Conservation (phyloP, 2,888 invertebrate genomes). For the Tenthredo distinguenda region DNA sequence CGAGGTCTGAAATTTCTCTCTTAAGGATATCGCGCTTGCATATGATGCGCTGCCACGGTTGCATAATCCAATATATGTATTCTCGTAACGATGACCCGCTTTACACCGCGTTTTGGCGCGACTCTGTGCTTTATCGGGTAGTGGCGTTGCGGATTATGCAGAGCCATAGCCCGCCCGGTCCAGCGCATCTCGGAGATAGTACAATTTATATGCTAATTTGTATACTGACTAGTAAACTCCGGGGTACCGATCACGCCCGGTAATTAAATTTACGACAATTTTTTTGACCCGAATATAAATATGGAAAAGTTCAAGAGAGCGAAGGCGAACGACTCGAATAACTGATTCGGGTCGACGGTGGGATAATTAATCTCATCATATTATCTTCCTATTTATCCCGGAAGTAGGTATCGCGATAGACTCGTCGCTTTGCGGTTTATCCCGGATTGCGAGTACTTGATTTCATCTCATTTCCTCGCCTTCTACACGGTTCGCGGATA, state of each 20-base stretch:
- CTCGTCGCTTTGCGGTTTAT: neutral
- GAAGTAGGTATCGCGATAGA: neutral
- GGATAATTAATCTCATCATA: neutral
- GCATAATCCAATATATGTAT: slow-evolving; percentile 20
- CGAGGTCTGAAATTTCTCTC: neutral
- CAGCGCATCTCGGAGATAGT: slow-evolving; percentile 64
- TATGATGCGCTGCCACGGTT: slow-evolving; percentile 62
- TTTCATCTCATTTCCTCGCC: neutral
- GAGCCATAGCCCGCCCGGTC: slow-evolving; percentile 63
- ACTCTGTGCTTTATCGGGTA: slow-evolving; percentile 41
- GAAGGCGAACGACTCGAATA: neutral
- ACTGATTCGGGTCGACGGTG: neutral
- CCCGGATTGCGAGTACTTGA: neutral
- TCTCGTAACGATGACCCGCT: neutral
- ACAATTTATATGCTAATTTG: slow-evolving; percentile 78
- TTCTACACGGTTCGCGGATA: neutral
- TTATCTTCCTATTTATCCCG: neutral
- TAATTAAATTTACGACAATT: slow-evolving; percentile 39
- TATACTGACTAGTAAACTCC: slow-evolving; percentile 74
- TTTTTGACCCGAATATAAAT: neutral
- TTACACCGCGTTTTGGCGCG: slow-evolving; percentile 27
- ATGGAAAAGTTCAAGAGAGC: neutral
- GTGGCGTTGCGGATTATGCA: slow-evolving; percentile 70
- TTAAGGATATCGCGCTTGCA: neutral
- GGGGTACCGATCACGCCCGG: slow-evolving; percentile 19